Conservation (phyloP, 64 coral and sea anemone genomes). For the Porites lutea region DNA sequence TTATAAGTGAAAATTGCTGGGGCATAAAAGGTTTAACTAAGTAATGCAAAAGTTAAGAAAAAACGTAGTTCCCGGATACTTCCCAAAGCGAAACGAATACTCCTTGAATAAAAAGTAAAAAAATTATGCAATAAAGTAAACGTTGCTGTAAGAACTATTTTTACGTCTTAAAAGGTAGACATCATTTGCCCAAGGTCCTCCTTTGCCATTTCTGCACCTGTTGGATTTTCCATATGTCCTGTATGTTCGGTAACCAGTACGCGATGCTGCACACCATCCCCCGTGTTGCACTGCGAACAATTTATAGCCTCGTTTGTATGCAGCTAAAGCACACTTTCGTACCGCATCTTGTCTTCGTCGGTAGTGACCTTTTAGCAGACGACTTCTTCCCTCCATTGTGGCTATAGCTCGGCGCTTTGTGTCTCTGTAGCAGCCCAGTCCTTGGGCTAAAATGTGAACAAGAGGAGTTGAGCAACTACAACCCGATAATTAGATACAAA, state of each 20-base stretch:
- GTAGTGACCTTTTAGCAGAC: slow-evolving; percentile 29
- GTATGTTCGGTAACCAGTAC: slow-evolving; percentile 25
- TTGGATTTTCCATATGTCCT: slow-evolving; percentile 18
- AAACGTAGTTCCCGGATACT: too few relatives aligned
- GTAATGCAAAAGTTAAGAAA: too few relatives aligned
- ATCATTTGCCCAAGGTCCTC: slow-evolving; percentile 50
- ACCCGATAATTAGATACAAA: too few relatives aligned
- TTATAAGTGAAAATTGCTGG: too few relatives aligned
- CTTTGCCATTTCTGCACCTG: slow-evolving; percentile 34
- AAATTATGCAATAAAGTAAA: not conserved
- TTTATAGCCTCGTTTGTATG: slow-evolving; percentile 56
- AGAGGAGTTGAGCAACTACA: not conserved
- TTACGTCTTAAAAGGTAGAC: slow-evolving; percentile 48
- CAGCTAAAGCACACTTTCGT: slow-evolving; percentile 38
- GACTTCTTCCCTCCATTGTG: slow-evolving; percentile 33
- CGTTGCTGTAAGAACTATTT: not conserved
- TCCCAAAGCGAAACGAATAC: not conserved
- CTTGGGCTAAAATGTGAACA: not conserved
- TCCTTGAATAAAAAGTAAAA: slow-evolving; percentile 23
- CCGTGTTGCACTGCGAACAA: slow-evolving; percentile 72
- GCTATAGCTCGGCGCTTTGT: slow-evolving; percentile 24
- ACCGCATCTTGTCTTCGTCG: slow-evolving; percentile 11
- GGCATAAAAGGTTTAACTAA: too few relatives aligned
- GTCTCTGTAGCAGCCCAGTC: slow-evolving; percentile 72
- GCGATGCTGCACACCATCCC: slow-evolving; percentile 64